Conservation (phyloP, 2,888 invertebrate genomes). For the Gastracanthus pulcherrimus region DNA sequence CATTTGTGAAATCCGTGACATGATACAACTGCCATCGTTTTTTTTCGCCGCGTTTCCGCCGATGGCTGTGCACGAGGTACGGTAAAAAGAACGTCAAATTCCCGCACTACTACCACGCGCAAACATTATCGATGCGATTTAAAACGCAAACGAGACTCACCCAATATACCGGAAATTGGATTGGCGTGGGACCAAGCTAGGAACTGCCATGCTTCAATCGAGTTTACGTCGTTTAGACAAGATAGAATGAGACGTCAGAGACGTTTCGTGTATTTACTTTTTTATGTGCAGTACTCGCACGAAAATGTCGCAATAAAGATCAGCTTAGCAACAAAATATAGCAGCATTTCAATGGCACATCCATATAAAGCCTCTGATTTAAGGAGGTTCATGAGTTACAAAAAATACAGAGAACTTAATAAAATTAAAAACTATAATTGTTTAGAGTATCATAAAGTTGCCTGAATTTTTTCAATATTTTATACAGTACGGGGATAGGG, state of each 20-base stretch:
- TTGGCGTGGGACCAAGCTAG: constrained; percentile 60
- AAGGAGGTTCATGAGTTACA: no score
- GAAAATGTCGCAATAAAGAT: constrained; percentile 6
- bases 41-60: constrained; percentile 4
- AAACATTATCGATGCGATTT: constrained; percentile 61
- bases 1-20: constrained; percentile 39
- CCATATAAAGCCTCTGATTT: no score
- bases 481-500: no score
- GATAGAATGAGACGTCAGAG: constrained; percentile 18
- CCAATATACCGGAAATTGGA: constrained; percentile 62
- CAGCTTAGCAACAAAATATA: no score
- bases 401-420: no score
- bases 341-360: no score
- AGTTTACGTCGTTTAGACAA: constrained; percentile 35
- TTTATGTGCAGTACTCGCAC: not conserved
- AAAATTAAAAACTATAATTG: no score
- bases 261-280: constrained; percentile 19
- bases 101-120: constrained; percentile 4
- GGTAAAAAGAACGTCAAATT: constrained; percentile 32
- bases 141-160: constrained; percentile 58
- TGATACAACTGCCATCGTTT: not conserved
- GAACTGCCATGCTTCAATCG: constrained; percentile 38
- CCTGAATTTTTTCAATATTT: no score
- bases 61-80: not conserved
- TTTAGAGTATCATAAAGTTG: no score